Base-by-base conservation (phyloP, 2,888 invertebrate genomes). In the Platerodrilus igneus region DNA sequence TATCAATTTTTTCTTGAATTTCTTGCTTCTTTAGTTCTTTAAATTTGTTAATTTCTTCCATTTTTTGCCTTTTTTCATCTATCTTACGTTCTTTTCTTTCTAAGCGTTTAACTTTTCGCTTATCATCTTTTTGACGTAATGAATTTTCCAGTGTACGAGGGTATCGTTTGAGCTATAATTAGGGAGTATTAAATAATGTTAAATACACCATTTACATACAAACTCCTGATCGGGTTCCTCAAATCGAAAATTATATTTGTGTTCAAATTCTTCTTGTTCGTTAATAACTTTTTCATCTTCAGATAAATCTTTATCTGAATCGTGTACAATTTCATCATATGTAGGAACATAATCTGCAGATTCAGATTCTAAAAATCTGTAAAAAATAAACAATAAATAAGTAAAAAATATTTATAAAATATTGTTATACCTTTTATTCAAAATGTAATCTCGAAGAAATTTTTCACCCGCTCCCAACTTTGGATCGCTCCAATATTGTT, bases 211-310 rank as follows among this genome's bases (percentile, higher is more conserved):
- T 1, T 2, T 20, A 63, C 75, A 71, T 54, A 89, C 83, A 68
- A 86, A 94, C 53, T 94, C 91, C 29, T 84, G 79, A 66, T 96
- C 95, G 0, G 94, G 96, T 66, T 97, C 95, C 67, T 99, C 95
- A 66, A 86, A 97, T 47, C 97, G 77, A 66, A 93, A 95, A 72
- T 97, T 96, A 67, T 86, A 97, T 51, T 95, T 94, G 27, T 87
- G 78, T 62, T 97, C 96, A 70, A 94, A 97, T 66, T 86, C 80
- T 48, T 87, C 89, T 66, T 91, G 90, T 60, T 84, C 79, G 55
- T 86, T 83, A 16, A 92, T 73, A 27, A 78, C 76, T 48, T 77
- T 71, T 62, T 92, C 91, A 60, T 94, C 93, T 37, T 85, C 88
- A 0, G 83, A 83, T 1, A 83, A 71, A 13, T 73, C 72, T 7